These are phyloP conservation scores for Radopholus similis DNA, from an alignment of 1,140 invertebrate species.

Conservation along the genomic window DNA sequence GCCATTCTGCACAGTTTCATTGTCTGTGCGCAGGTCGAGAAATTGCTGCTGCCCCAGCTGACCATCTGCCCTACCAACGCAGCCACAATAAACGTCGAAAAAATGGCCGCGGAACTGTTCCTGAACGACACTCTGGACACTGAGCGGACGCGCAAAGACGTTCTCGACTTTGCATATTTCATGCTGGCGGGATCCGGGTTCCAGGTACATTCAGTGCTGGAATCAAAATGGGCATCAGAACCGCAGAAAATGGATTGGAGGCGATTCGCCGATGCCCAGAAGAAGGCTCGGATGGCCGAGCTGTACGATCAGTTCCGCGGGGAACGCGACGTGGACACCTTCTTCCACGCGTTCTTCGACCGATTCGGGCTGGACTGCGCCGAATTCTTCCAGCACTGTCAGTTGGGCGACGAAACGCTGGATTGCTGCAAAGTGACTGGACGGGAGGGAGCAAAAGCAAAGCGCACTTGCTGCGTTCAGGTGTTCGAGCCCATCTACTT, in stretches of 20 bases:
- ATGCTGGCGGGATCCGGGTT: constrained; percentile 29
- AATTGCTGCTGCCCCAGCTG: constrained; percentile 30
- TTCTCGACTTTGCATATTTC: constrained; percentile 36
- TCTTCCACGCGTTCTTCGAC: constrained; percentile 29
- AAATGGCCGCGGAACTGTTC: constrained; percentile 16
- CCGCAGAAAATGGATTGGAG: constrained; percentile 24
- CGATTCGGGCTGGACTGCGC: constrained; percentile 19
- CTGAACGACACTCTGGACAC: not conserved
- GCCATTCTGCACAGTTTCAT: not conserved
- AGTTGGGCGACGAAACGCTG: constrained; percentile 20
- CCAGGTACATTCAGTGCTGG: constrained; percentile 5
- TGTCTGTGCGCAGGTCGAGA: constrained; percentile 25
- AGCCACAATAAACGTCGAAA: constrained; percentile 17
- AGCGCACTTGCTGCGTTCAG: constrained; percentile 11
- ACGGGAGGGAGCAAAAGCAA: not conserved
- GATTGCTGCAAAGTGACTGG: constrained; percentile 27
- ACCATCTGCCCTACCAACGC: constrained; percentile 27
- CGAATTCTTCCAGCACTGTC: constrained; percentile 24
- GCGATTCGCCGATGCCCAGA: not conserved
- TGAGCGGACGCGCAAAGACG: constrained; percentile 1
- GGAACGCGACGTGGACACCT: constrained; percentile 11
- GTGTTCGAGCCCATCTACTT: constrained; percentile 28
- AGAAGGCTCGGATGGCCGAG: not conserved
- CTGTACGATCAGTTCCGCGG: constrained; percentile 16
- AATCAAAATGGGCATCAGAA: not conserved